Evolutionary conservation across 2,888 invertebrate genomes (phyloP).

Genomic region (Barypeithes pellucidus): DNA sequence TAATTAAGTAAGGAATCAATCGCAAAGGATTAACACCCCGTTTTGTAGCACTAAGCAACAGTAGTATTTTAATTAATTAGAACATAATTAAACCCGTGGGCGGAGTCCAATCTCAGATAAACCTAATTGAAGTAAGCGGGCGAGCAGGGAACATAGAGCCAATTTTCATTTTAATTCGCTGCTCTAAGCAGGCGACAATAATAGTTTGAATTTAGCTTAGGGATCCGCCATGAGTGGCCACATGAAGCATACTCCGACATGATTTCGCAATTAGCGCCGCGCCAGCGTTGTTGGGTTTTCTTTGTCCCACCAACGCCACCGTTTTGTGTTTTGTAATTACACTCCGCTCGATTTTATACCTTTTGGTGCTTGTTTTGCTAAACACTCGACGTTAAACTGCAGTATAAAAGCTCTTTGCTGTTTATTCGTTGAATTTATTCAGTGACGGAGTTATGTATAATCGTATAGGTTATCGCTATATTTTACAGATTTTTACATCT

Average conservation of each 20-base stretch:
- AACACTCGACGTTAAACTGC: conserved; percentile 39
- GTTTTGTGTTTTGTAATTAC: conserved; percentile 40
- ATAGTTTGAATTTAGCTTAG: conserved; percentile 62
- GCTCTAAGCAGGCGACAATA: conserved; percentile 60
- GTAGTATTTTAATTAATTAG: conserved; percentile 61
- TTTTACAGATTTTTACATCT: too few species aligned
- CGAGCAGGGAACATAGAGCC: conserved; percentile 53
- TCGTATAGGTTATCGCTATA: neutral
- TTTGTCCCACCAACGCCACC: conserved; percentile 39
- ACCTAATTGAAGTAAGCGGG: conserved; percentile 62
- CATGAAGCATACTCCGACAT: conserved; percentile 42
- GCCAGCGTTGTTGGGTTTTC: conserved; percentile 42
- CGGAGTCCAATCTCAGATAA: conserved; percentile 60
- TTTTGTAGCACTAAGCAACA: conserved; percentile 52
- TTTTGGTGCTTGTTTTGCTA: conserved; percentile 43
- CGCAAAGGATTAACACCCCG: neutral
- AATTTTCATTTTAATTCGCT: conserved; percentile 61
- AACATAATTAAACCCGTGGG: conserved; percentile 62
- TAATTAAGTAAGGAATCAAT: neutral
- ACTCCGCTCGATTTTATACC: conserved; percentile 42
- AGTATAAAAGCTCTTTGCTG: conserved; percentile 38
- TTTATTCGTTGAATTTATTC: conserved; percentile 15
- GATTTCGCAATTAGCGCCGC: conserved; percentile 53
- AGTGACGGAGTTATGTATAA: conserved; percentile 1
- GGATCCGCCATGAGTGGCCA: conserved; percentile 38